These are phyloP conservation scores for Paramisgurnus dabryanus DNA, from an alignment of 2,113 vertebrate species.

Conservation along the genomic window DNA sequence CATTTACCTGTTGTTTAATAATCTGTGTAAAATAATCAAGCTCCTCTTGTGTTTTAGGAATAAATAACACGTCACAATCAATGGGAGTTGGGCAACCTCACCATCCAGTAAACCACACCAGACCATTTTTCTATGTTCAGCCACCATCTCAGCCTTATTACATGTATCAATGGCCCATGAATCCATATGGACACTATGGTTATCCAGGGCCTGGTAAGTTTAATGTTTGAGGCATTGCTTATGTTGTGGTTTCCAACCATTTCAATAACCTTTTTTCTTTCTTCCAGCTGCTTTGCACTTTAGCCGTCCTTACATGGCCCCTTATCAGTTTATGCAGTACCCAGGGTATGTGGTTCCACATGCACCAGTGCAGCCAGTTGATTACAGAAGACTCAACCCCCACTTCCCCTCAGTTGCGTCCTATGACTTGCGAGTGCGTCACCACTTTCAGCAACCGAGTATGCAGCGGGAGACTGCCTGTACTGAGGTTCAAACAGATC, in stretches of 20 bases:
- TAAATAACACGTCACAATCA: conserved; percentile 58
- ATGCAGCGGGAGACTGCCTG: conserved; percentile 52
- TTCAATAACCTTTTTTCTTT: not conserved
- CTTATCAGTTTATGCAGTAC: conserved; percentile 62
- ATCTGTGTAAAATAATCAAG: not conserved
- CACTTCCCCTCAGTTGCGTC: conserved; percentile 40
- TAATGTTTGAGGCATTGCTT: not conserved
- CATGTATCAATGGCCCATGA: conserved; percentile 63
- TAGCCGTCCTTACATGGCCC: conserved; percentile 55
- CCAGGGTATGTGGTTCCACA: conserved; percentile 62
- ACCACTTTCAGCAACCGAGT: conserved; percentile 51
- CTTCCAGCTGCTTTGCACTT: conserved; percentile 46
- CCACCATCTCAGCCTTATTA: conserved; percentile 62
- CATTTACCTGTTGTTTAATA: not conserved
- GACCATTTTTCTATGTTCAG: conserved; percentile 67
- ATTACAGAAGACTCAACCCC: conserved; percentile 58
- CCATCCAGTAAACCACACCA: conserved; percentile 55
- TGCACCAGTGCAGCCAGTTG: conserved; percentile 58
- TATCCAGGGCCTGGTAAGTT: conserved; percentile 57
- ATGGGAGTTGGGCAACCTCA: conserved; percentile 60
- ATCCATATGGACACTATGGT: conserved; percentile 57
- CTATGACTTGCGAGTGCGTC: conserved; percentile 50
- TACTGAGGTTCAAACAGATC: conserved; percentile 62
- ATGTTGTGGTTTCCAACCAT: not conserved
- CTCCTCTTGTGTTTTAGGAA: conserved; percentile 28